These are phyloP conservation scores for Cotesia glomerata DNA, from an alignment of 1,140 invertebrate species.

Conservation along the genomic window DNA sequence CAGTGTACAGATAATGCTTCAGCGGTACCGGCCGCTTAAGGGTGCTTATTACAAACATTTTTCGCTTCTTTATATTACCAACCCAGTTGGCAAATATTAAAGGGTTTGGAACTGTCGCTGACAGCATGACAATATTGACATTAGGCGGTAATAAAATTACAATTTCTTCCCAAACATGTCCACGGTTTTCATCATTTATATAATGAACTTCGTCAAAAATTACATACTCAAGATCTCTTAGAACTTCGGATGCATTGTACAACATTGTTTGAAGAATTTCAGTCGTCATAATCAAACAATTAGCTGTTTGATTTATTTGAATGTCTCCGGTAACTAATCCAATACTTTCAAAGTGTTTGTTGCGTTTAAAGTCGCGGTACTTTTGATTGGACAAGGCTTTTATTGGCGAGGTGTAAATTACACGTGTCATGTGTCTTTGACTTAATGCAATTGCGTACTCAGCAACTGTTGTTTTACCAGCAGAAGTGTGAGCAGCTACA, in stretches of 20 bases:
- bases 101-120: constrained; percentile 97
- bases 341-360: constrained; percentile 87
- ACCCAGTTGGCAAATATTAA: constrained; percentile 98
- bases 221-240: constrained; percentile 96
- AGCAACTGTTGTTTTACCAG: constrained; percentile 98
- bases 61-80: constrained; percentile 88
- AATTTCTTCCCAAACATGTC: constrained; percentile 99
- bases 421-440: constrained; percentile 89
- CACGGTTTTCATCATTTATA: constrained; percentile 95
- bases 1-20: constrained; percentile 92
- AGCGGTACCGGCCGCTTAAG: constrained; percentile 93
- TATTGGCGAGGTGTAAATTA: constrained; percentile 98
- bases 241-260: constrained; percentile 93
- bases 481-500: constrained; percentile 98
- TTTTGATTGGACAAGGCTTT: constrained; percentile 99
- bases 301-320: constrained; percentile 91
- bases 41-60: constrained; percentile 95
- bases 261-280: constrained; percentile 98
- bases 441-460: constrained; percentile 98
- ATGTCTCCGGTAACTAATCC: constrained; percentile 96
- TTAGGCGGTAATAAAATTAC: constrained; percentile 93
- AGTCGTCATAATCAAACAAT: constrained; percentile 99
- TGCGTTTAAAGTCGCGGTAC: constrained; percentile 90
- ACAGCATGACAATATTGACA: constrained; percentile 96
- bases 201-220: constrained; percentile 99